A percentile compares a stretch with the other conserved stretches of the same genome.
These are phyloP conservation scores for Pagrus major DNA, from an alignment of 2,113 vertebrate genomes.

Conservation along the genomic window DNA sequence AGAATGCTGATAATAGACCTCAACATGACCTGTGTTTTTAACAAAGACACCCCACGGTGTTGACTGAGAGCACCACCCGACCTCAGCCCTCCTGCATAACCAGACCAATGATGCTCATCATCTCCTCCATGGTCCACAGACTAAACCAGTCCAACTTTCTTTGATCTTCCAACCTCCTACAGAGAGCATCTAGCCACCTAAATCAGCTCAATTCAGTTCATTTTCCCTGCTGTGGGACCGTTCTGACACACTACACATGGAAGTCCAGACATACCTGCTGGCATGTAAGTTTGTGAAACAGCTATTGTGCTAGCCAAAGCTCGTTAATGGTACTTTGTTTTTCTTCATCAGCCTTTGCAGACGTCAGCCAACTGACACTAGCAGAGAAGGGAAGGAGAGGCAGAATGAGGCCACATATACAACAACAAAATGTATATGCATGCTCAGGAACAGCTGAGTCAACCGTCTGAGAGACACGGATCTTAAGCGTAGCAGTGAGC, in stretches of 20 bases:
- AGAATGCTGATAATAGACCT: conserved; percentile 11
- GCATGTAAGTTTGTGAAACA: conserved; percentile 17
- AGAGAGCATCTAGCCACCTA: conserved; percentile 22
- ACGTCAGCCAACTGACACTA: conserved; percentile 7
- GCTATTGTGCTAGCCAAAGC: conserved; percentile 12
- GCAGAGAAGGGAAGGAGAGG: conserved; percentile 9
- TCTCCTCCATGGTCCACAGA: conserved; percentile 6
- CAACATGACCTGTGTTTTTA: background rate
- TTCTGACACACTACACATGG: conserved; percentile 9
- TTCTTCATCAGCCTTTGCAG: conserved; percentile 11
- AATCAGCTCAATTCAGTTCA: conserved; percentile 36
- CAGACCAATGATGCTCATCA: conserved; percentile 24
- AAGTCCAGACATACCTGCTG: conserved; percentile 8
- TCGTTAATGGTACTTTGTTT: background rate
- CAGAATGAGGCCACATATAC: conserved; percentile 11
- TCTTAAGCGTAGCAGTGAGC: conserved; percentile 22
- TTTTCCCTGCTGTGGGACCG: conserved; percentile 13
- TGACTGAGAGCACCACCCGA: background rate
- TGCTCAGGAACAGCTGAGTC: conserved; percentile 29
- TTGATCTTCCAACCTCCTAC: conserved; percentile 28
- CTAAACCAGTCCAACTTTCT: conserved; percentile 10
- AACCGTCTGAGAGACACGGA: conserved; percentile 24
- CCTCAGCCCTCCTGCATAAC: background rate
- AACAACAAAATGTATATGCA: conserved; percentile 9
- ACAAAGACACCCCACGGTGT: conserved; percentile 1